phyloP scores from a whole-genome alignment of 1,140 invertebrate species.

The Prorops nasuta region DNA sequence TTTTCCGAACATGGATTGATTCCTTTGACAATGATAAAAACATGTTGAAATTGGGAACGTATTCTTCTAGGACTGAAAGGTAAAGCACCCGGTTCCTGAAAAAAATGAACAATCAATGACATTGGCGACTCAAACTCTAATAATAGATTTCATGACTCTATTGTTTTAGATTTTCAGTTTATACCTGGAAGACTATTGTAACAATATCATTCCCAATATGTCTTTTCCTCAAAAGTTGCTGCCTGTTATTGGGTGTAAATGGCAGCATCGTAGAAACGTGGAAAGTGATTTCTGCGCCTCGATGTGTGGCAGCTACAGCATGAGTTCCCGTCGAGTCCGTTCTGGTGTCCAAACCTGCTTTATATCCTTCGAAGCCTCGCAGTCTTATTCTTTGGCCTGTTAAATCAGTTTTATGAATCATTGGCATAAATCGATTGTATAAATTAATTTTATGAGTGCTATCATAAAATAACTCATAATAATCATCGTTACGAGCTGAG shows the following conservation, averaged over 20 bases:
- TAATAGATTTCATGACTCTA: not conserved
- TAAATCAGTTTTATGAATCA: no score
- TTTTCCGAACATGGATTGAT: constrained; percentile 90
- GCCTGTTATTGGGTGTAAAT: constrained; percentile 88
- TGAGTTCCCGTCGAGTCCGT: constrained; percentile 86
- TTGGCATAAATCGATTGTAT: not conserved
- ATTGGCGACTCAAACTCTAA: not conserved
- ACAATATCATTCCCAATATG: constrained; percentile 95
- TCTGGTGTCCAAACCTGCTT: constrained; percentile 87
- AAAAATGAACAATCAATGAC: not conserved
- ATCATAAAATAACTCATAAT: no score
- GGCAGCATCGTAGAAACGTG: constrained; percentile 92
- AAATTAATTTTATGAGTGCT: no score
- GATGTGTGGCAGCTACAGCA: constrained; percentile 81
- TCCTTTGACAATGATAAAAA: constrained; percentile 91
- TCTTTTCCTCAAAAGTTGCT: constrained; percentile 86
- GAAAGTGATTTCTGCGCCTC: constrained; percentile 90
- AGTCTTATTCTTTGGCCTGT: constrained; percentile 76
- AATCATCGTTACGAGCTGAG: not conserved
- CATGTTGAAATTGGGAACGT: constrained; percentile 94
- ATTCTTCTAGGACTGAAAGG: constrained; percentile 93
- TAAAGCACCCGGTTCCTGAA: constrained; percentile 81
- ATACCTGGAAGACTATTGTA: constrained; percentile 88
- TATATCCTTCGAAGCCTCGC: constrained; percentile 89
- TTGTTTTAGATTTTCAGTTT: not conserved